Percentiles rank a stretch among this genome's conserved stretches.
Evolutionary conservation across 2,113 vertebrate genomes (phyloP).

Genomic region (Leucoraja erinaceus): DNA sequence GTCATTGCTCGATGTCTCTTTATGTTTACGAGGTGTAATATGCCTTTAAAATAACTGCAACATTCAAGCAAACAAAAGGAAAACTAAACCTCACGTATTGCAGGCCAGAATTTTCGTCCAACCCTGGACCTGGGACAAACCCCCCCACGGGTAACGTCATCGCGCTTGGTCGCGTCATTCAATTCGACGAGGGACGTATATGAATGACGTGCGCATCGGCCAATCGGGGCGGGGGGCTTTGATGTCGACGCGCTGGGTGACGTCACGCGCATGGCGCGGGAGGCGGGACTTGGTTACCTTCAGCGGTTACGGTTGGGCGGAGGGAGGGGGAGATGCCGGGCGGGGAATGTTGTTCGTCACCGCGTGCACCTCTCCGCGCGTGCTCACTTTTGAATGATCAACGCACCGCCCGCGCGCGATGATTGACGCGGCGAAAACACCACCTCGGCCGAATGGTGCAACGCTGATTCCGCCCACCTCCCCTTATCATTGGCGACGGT

Average conservation of each 20-base stretch:
- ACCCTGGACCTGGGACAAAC: not conserved
- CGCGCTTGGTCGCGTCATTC: not conserved
- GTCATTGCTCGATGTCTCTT: not conserved
- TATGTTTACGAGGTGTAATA: not conserved
- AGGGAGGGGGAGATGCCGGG: not conserved
- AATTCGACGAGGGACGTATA: not conserved
- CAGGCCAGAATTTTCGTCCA: no score
- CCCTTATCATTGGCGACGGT: not conserved
- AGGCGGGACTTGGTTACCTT: not conserved
- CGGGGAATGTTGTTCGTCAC: not conserved
- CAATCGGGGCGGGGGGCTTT: not conserved
- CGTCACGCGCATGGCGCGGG: not conserved
- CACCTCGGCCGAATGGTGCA: not conserved
- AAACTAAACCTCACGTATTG: slow-evolving; percentile 11
- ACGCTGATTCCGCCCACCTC: not conserved
- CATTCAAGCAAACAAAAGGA: not conserved
- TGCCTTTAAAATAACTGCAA: not conserved
- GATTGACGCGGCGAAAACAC: not conserved
- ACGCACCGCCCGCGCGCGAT: slow-evolving; percentile 24
- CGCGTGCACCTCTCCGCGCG: slow-evolving; percentile 13
- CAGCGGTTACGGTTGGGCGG: not conserved
- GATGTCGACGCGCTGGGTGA: not conserved
- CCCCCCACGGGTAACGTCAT: not conserved
- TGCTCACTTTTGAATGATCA: slow-evolving; percentile 32
- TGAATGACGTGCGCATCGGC: not conserved